A percentile compares a stretch with the other conserved stretches of the same genome.
Conservation (phyloP, 2,888 invertebrate genomes). For the Escarpia spicata region DNA sequence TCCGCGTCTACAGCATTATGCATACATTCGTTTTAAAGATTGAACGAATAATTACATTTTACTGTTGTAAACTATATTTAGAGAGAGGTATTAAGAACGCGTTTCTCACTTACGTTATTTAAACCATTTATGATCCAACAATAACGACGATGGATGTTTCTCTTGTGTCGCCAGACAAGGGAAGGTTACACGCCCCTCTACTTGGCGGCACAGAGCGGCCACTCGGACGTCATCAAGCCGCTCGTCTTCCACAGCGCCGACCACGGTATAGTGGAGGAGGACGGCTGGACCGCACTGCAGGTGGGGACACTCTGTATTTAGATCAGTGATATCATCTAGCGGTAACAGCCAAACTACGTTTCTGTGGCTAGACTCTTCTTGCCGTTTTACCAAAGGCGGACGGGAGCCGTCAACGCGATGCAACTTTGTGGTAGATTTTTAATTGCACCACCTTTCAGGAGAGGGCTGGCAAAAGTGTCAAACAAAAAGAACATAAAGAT, state of each 20-base stretch:
- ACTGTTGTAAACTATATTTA: not conserved
- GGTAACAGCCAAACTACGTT: too few species aligned
- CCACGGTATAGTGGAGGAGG: not conserved
- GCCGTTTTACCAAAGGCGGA: too few species aligned
- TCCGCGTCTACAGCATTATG: not conserved
- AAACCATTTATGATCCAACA: not conserved
- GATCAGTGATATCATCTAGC: too few species aligned
- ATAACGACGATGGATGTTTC: not conserved
- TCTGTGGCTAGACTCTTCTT: too few species aligned
- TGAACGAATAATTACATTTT: too few species aligned
- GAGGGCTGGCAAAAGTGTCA: too few species aligned
- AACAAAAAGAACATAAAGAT: too few species aligned
- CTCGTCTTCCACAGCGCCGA: constrained; percentile 39
- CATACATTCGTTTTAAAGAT: too few species aligned
- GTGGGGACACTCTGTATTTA: not conserved
- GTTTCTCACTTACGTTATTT: not conserved
- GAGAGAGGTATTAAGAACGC: not conserved
- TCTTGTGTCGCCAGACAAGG: constrained; percentile 28
- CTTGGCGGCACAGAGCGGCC: constrained; percentile 41
- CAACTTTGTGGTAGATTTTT: too few species aligned
- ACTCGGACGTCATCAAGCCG: constrained; percentile 34
- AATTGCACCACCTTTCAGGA: too few species aligned
- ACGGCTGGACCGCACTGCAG: constrained; percentile 26
- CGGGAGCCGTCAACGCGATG: too few species aligned
- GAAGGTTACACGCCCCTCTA: constrained; percentile 34